Evolutionary conservation across 2,888 invertebrate species (phyloP).

Genomic region (Sesia bembeciformis): DNA sequence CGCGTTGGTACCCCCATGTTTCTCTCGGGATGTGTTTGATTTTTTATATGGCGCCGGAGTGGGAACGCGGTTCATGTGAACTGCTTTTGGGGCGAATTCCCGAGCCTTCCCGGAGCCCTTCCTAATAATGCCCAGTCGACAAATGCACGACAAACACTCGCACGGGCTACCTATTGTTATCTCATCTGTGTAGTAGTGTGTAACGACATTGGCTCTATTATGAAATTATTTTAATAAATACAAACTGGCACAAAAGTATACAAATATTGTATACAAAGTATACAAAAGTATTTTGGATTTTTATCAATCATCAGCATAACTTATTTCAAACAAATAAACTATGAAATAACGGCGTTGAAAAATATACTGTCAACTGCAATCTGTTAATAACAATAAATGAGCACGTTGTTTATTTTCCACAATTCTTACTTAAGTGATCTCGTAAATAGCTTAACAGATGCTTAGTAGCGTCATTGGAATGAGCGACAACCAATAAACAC

Average conservation of each 20-base stretch:
- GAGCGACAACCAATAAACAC: slow-evolving; percentile 61
- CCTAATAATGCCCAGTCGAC: slow-evolving; percentile 71
- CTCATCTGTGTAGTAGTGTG: slow-evolving; percentile 57
- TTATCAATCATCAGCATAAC: background rate
- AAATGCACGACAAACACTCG: slow-evolving; percentile 73
- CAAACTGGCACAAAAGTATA: too few relatives aligned
- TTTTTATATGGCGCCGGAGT: slow-evolving; percentile 69
- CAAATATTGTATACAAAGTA: too few relatives aligned
- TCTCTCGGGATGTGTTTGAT: slow-evolving; percentile 72
- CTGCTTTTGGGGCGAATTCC: slow-evolving; percentile 74
- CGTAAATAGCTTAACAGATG: slow-evolving; percentile 60
- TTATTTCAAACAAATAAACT: background rate
- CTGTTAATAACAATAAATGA: background rate
- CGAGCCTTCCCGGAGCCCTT: slow-evolving; percentile 72
- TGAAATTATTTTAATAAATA: too few relatives aligned
- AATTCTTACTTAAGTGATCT: slow-evolving; percentile 41
- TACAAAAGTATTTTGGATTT: too few relatives aligned
- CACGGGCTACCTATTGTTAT: slow-evolving; percentile 66
- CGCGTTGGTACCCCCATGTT: slow-evolving; percentile 74
- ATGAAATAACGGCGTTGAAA: background rate
- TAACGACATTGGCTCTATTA: slow-evolving; percentile 42
- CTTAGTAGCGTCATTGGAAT: slow-evolving; percentile 44
- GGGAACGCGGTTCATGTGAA: slow-evolving; percentile 72
- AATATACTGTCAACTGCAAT: too few relatives aligned
- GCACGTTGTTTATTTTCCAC: slow-evolving; percentile 17